Base-by-base conservation (phyloP, 2,113 vertebrate species). In the Alaudala cheleensis region DNA sequence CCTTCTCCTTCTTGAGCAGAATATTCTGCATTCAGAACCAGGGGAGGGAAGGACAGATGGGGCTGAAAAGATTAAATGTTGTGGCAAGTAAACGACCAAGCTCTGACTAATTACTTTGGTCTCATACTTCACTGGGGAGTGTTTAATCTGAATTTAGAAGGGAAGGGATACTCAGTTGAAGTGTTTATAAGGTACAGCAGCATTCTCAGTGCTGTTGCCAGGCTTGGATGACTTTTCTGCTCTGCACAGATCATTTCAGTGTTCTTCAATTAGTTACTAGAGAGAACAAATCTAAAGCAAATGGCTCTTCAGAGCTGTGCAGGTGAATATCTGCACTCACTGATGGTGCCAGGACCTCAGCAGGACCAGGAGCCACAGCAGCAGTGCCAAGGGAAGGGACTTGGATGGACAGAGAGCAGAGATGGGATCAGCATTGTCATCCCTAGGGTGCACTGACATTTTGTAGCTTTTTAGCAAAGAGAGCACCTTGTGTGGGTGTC, bases 81-180 rank as follows among this genome's bases (percentile, higher is more conserved):
- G 69, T 95, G 69, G 73, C 77, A 91, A 86, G 92, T 86, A 89
- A 92, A 84, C 16, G 6, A 86, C 82, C 82, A 60, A 67, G 51
- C 56, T 83, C 69, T 91, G 73, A 85, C 57, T 89, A 86, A 92
- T 94, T 84, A 45, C 64, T 95, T 86, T 6, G 44, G 66, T 90
- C 86, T 79, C 57, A 54, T 76, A 42, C 76, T 95, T 90, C 60
- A n/a, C 57, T 44, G n/a, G 25, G 47, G 57, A 29, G 62, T n/a
- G 51, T 61, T 93, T 86, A 90, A 86, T 95, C 82, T 88, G 85
- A 86, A 66, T 96, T 88, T 72, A 83, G 72, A 83, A 90, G 61
- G 71, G 54, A 80, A 60, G 82, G 66, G 49, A 56, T 44, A 6
- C 50, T 93, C 5, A 0, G 9, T 3, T 74, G 22, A 86, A 60